phyloP scores from a whole-genome alignment of 2,113 vertebrate species.

The Chaetodon auriga region DNA sequence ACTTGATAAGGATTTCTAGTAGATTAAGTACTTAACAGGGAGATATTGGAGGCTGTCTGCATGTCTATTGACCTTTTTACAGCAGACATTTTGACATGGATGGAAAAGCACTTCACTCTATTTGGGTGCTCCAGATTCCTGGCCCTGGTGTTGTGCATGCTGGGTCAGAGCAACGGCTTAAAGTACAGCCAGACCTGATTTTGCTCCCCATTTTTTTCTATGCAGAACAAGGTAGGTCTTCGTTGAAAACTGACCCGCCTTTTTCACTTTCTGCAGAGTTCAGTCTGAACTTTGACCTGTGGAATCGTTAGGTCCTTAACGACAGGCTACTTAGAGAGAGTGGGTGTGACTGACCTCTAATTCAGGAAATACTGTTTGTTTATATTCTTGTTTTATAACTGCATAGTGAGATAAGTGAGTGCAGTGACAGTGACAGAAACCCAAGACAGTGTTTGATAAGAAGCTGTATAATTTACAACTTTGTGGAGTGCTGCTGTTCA shows the following conservation, averaged over 20 bases:
- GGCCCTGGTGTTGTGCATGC: neutral
- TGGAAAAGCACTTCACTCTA: neutral
- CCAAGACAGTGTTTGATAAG: neutral
- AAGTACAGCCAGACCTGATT: neutral
- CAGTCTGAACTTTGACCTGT: neutral
- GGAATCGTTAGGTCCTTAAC: neutral
- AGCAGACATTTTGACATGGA: neutral
- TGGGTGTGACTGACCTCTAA: neutral
- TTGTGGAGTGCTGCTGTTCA: neutral
- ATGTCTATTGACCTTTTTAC: neutral
- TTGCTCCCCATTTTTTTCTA: neutral
- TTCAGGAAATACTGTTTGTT: neutral
- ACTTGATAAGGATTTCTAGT: neutral
- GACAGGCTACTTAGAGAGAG: neutral
- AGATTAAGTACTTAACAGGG: neutral
- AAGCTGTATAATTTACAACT: neutral
- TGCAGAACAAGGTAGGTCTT: neutral
- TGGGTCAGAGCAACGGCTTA: neutral
- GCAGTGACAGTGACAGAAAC: neutral
- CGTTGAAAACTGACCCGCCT: neutral
- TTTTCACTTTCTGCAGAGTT: too few relatives aligned
- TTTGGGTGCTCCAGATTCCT: neutral
- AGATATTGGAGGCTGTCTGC: neutral
- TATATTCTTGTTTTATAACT: neutral
- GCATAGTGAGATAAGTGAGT: neutral